phyloP scores from a whole-genome alignment of 2,797 vertebrate genomes.

The Brotogeris chrysoptera region DNA sequence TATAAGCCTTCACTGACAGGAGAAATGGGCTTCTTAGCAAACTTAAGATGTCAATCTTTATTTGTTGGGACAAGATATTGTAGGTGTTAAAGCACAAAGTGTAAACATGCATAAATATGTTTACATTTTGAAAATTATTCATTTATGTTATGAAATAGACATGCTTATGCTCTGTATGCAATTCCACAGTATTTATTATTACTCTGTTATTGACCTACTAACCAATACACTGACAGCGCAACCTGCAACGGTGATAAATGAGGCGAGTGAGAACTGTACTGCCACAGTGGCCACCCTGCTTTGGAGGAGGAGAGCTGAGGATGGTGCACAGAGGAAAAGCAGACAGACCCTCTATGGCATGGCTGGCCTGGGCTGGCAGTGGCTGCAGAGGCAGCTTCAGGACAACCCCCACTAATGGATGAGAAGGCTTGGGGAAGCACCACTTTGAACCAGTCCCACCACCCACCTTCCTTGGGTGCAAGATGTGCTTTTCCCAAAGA shows the following conservation, averaged over 20 bases:
- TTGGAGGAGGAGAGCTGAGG: background rate
- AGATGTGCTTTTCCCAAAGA: background rate
- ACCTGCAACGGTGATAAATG: background rate
- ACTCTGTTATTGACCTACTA: background rate
- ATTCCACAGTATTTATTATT: background rate
- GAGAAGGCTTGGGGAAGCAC: background rate
- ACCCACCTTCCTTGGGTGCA: background rate
- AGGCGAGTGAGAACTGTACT: accelerated
- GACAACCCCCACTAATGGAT: accelerated
- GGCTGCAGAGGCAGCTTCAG: background rate
- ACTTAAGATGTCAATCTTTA: constrained; percentile 40
- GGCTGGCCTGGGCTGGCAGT: background rate
- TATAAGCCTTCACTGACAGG: background rate
- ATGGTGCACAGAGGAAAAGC: background rate
- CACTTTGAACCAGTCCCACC: background rate
- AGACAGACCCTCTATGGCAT: background rate
- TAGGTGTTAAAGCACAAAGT: background rate
- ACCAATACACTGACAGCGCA: background rate
- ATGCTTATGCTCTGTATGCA: background rate
- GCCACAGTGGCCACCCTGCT: background rate
- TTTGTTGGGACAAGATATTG: constrained; percentile 16
- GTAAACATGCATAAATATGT: background rate
- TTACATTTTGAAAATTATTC: background rate
- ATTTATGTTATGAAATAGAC: background rate
- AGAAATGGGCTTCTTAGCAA: background rate